Percentiles rank a stretch among this genome's conserved stretches.
phyloP scores from a whole-genome alignment of 2,113 vertebrate species.

The Perca schrenkii region DNA sequence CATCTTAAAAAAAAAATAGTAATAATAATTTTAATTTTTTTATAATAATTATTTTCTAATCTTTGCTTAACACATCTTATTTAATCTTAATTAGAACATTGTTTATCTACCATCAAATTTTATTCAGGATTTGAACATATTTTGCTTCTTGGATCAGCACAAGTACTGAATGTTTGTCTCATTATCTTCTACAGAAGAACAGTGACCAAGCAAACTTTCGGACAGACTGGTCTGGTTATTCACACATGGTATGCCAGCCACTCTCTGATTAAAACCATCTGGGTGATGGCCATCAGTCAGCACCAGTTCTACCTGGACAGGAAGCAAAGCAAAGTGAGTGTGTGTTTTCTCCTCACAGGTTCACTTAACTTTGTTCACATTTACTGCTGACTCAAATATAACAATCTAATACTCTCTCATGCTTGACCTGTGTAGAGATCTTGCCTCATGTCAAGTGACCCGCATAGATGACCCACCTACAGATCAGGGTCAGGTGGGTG shows the following conservation, averaged over 20 bases:
- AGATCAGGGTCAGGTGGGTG: not conserved
- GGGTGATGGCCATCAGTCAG: slow-evolving; percentile 99
- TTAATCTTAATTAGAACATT: slow-evolving; percentile 5
- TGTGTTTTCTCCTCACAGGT: slow-evolving; percentile 11
- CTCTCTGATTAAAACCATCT: slow-evolving; percentile 98
- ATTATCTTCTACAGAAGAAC: slow-evolving; percentile 86
- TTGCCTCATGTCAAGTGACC: not conserved
- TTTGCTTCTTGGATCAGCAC: slow-evolving; percentile 1
- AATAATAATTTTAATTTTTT: not conserved
- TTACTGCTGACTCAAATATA: not conserved
- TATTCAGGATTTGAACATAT: slow-evolving; percentile 7
- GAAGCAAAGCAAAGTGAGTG: slow-evolving; percentile 98
- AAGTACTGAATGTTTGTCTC: slow-evolving; percentile 26
- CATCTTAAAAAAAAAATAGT: too few species aligned
- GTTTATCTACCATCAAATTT: not conserved
- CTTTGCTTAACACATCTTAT: not conserved
- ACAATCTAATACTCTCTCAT: not conserved
- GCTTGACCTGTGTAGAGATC: slow-evolving; percentile 4
- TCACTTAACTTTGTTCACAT: not conserved
- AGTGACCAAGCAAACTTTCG: slow-evolving; percentile 92
- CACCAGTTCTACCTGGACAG: slow-evolving; percentile 99
- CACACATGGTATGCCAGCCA: slow-evolving; percentile 99
- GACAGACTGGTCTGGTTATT: slow-evolving; percentile 93
- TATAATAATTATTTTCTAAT: not conserved
- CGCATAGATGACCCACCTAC: not conserved